Evolutionary conservation across 2,888 invertebrate species (phyloP).

Genomic region (Nymphalis urticae): DNA sequence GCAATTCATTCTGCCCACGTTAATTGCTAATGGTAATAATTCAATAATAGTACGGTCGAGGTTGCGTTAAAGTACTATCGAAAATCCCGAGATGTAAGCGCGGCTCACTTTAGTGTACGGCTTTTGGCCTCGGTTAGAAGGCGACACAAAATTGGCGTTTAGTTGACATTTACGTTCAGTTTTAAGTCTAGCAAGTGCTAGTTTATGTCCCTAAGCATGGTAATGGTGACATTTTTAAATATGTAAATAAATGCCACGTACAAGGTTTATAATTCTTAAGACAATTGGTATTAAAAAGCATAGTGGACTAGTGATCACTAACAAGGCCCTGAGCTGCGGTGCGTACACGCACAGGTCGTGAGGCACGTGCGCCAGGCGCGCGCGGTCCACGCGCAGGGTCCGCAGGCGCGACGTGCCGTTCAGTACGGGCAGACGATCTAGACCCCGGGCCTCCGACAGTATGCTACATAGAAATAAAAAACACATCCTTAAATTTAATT

Average conservation of each 20-base stretch:
- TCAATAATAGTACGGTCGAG: slow-evolving; percentile 17
- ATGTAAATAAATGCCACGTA: too few species aligned
- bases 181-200: not conserved
- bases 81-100: not conserved
- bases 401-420: slow-evolving; percentile 90
- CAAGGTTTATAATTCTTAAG: too few species aligned
- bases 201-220: not conserved
- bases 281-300: too few species aligned
- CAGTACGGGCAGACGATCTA: slow-evolving; percentile 90
- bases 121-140: slow-evolving; percentile 8
- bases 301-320: slow-evolving; percentile 68
- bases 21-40: slow-evolving; percentile 20
- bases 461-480: slow-evolving; percentile 81
- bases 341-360: slow-evolving; percentile 87
- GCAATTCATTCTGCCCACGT: slow-evolving; percentile 2
- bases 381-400: slow-evolving; percentile 90
- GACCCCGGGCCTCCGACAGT: slow-evolving; percentile 90
- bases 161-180: not conserved
- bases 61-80: slow-evolving; percentile 1
- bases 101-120: not conserved
- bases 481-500: too few species aligned
- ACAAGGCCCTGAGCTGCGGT: slow-evolving; percentile 92
- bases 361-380: slow-evolving; percentile 88
- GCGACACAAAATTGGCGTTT: slow-evolving; percentile 9
- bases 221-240: too few species aligned